Evolutionary conservation across 2,113 vertebrate genomes (phyloP).

Genomic region (Apeltes quadracus): DNA sequence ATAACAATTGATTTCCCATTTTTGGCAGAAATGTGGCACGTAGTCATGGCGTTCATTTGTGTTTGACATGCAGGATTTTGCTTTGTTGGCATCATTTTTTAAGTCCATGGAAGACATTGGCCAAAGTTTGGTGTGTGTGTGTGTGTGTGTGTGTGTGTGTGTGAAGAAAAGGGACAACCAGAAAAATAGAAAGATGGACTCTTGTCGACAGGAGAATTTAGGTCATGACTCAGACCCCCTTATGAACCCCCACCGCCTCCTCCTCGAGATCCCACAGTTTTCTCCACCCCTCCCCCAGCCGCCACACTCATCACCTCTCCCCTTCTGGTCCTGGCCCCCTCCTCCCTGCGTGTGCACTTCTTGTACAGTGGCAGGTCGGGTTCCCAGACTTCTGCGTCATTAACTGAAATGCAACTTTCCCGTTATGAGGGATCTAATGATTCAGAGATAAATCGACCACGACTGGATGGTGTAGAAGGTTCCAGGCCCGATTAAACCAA

Average conservation of each 20-base stretch:
- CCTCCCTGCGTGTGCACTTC: constrained; percentile 12
- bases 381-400: constrained; percentile 45
- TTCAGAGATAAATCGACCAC: constrained; percentile 11
- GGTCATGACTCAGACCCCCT: constrained; percentile 74
- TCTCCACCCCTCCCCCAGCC: constrained; percentile 64
- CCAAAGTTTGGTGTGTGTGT: constrained; percentile 4
- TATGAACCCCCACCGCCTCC: constrained; percentile 51
- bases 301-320: constrained; percentile 51
- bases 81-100: constrained; percentile 9
- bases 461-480: neutral
- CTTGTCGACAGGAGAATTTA: constrained; percentile 69
- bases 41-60: neutral
- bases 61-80: constrained; percentile 5
- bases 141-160: neutral
- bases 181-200: constrained; percentile 33
- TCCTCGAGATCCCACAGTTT: constrained; percentile 51
- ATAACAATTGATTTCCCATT: neutral
- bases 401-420: neutral
- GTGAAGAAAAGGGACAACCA: neutral
- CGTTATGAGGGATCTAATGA: neutral
- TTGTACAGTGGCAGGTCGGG: constrained; percentile 56
- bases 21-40: neutral
- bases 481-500: constrained; percentile 21
- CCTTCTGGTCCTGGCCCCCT: constrained; percentile 23
- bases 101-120: neutral